Conservation (phyloP, 2,113 vertebrate species). For the Trematocara unimaculatum region DNA sequence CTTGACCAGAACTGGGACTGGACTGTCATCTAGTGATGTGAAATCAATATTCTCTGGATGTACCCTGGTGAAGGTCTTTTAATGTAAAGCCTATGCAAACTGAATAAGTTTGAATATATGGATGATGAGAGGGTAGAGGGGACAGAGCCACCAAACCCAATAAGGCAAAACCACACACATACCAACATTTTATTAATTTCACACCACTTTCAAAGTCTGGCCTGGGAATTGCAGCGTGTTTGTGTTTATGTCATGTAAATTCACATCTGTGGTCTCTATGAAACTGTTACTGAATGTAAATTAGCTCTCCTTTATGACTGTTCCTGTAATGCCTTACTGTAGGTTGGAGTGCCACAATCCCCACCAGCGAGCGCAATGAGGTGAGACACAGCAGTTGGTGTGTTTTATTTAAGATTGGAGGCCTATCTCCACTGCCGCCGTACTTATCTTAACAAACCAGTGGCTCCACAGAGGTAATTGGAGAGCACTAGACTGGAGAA, state of each 20-base stretch:
- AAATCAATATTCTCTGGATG: background rate
- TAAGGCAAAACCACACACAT: background rate
- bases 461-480: slow-evolving; percentile 66
- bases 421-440: slow-evolving; percentile 54
- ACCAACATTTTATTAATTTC: slow-evolving; percentile 10
- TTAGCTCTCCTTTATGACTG: slow-evolving; percentile 1
- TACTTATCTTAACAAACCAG: slow-evolving; percentile 73
- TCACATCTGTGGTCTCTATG: slow-evolving; percentile 3
- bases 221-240: background rate
- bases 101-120: background rate
- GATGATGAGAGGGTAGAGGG: background rate
- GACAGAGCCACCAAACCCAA: background rate
- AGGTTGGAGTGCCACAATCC: slow-evolving; percentile 23
- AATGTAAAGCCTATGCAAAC: background rate
- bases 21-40: background rate
- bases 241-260: slow-evolving; percentile 36
- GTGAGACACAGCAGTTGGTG: slow-evolving; percentile 57
- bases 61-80: background rate
- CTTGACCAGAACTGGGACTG: background rate
- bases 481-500: slow-evolving; percentile 67
- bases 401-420: slow-evolving; percentile 68
- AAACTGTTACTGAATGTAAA: slow-evolving; percentile 43
- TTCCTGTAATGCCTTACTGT: slow-evolving; percentile 18
- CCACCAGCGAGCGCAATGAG: slow-evolving; percentile 48
- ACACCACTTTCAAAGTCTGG: slow-evolving; percentile 1